Evolutionary conservation across 2,888 invertebrate species (phyloP), one percentile per base, ranked within the genome.

Genomic region (Chaetoderma sp.): DNA sequence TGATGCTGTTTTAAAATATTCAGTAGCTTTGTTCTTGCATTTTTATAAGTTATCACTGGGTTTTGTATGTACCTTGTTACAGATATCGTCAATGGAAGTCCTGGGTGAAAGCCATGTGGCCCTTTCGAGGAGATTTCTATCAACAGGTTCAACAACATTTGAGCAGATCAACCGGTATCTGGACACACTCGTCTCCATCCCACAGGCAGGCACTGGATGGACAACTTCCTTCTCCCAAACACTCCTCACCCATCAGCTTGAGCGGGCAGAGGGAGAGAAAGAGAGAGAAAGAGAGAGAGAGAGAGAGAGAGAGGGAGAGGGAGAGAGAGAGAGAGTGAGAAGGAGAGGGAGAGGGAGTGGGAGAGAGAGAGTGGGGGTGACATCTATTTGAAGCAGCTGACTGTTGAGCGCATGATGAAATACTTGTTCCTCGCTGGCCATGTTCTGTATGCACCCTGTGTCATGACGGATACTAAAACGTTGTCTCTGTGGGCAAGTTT

Each of bases 191-290:
- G 52, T 16, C 27, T 60, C 21, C 45, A 32, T 44, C 39, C 39
- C 3, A 61, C 55, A 25, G 55, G 61, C 16, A 13, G 44, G 25
- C 44, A 55, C 42, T 54, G 61, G 61, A 45, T 61, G 13, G 54
- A 61, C 39, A 61, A 55, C 28, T 61, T 61, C 33, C 42, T 60
- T 27, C 32, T 60, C 18, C 60, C 60, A 49, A n/a, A 50, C 60
- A 30, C 39, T 60, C 18, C 52, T 60, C 32, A 49, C 52, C 42
- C 60, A 60, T 30, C 60, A 60, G 39, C 52, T 60, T 52, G 39
- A 60, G 39, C 33, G 56, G 23, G 62, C 62, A 45, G 62, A 62
- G 47, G 21, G 62, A 27, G 56, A 62, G 47, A 56, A 56, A 10
- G 49, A n/a, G n/a, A n/a, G n/a, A n/a, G n/a, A n/a, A n/a, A n/a